Conservation (phyloP, 2,797 vertebrate species). For the Gymnoscopelus braueri region DNA sequence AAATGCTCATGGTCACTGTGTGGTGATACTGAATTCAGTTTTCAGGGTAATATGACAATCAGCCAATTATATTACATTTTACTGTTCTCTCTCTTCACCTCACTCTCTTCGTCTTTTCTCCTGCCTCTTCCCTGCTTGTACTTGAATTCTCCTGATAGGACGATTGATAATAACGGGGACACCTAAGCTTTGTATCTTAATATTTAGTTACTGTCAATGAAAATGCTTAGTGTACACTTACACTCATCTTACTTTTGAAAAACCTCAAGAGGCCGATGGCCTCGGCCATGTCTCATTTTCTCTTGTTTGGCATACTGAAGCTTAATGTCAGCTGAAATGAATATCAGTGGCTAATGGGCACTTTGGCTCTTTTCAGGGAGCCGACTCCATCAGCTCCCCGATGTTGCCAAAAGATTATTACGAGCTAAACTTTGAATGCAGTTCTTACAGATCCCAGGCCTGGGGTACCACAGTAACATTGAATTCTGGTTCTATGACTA, state of each 20-base stretch:
- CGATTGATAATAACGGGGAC: neutral
- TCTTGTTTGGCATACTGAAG: neutral
- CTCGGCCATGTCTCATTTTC: neutral
- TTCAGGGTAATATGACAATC: neutral
- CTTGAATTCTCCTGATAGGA: neutral
- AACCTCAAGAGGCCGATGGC: neutral
- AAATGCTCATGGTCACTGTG: no score
- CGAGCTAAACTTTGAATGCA: no score
- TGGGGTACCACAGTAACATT: no score
- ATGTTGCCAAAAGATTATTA: no score
- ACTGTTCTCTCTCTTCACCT: neutral
- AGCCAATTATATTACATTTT: neutral
- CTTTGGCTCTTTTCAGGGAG: no score
- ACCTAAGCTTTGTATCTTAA: neutral
- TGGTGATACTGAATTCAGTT: neutral
- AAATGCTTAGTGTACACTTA: neutral
- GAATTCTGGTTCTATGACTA: no score
- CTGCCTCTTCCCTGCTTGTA: neutral
- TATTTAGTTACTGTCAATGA: conserved; percentile 1
- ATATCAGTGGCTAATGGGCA: neutral
- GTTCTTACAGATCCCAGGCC: no score
- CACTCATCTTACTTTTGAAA: neutral
- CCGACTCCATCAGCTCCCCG: no score
- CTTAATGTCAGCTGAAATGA: neutral
- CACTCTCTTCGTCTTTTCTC: neutral